Evolutionary conservation across 2,113 vertebrate genomes (phyloP).

Genomic region (Anguilla japonica): DNA sequence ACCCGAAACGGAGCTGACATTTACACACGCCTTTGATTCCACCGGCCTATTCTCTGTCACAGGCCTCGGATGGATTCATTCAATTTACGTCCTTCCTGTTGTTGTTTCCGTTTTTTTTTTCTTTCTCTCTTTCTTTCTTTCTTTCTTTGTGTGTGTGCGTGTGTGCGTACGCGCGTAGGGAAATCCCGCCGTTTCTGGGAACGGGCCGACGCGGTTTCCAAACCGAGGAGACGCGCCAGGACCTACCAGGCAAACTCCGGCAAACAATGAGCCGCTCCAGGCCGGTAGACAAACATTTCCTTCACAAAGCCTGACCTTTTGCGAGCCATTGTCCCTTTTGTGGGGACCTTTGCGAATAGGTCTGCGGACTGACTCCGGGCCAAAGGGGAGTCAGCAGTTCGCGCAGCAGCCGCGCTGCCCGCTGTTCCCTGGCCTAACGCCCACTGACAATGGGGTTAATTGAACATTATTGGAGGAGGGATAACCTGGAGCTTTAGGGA

Average conservation of each 20-base stretch:
- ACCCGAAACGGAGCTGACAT: not conserved
- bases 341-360: not conserved
- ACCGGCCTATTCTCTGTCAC: not conserved
- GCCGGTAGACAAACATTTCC: conserved; percentile 5
- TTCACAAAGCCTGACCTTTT: conserved; percentile 8
- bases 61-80: not conserved
- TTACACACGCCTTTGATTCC: not conserved
- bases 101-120: not conserved
- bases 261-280: conserved; percentile 6
- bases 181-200: not conserved
- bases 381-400: not conserved
- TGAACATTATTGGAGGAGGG: not conserved
- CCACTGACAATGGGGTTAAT: not conserved
- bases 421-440: not conserved
- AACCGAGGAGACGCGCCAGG: not conserved
- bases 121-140: not conserved
- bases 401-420: not conserved
- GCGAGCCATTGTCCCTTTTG: not conserved
- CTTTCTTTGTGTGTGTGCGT: not conserved
- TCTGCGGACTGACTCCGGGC: not conserved
- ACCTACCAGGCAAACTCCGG: not conserved
- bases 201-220: not conserved
- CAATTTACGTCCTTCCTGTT: not conserved
- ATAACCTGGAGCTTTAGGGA: not conserved
- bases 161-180: not conserved